phyloP scores from a whole-genome alignment of 37 sponge, comb jelly and placozoan genomes.

The Lycopodina hypogea region DNA sequence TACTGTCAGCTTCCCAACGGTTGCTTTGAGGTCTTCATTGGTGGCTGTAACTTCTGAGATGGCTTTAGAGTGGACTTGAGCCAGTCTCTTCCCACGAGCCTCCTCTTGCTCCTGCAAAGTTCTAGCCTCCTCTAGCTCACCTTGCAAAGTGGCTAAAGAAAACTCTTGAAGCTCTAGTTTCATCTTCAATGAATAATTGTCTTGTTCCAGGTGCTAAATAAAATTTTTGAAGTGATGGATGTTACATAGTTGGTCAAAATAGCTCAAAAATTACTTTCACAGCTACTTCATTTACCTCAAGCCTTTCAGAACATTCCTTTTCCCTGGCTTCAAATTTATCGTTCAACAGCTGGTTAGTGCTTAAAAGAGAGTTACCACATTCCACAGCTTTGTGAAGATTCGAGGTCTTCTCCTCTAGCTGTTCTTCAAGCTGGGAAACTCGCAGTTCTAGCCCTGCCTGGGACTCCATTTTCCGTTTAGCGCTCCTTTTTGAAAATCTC shows the following conservation, averaged over 20 bases:
- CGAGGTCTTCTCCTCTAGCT: conserved; percentile 12
- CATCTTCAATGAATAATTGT: conserved; percentile 20
- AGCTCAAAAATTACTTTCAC: not conserved
- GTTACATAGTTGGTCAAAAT: not conserved
- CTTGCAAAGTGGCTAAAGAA: not conserved
- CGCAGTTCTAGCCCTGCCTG: not conserved
- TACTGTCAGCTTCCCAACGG: conserved; percentile 10
- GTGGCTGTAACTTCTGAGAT: conserved; percentile 26
- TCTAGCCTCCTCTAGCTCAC: conserved; percentile 6
- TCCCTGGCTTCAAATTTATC: conserved; percentile 12
- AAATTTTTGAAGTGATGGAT: not conserved
- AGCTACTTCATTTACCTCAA: conserved; percentile 20
- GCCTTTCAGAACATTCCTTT: conserved; percentile 10
- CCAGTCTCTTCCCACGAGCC: conserved; percentile 5
- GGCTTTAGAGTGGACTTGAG: conserved; percentile 47
- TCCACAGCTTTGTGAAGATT: conserved; percentile 18
- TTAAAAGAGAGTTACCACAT: conserved; percentile 23
- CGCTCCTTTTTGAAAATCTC: too few species aligned
- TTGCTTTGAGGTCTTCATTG: conserved; percentile 31
- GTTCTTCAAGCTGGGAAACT: not conserved
- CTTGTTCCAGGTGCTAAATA: conserved; percentile 28
- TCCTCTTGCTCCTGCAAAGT: not conserved
- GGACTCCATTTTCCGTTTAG: too few species aligned
- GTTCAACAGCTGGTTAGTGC: conserved; percentile 31
- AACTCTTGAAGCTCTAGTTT: conserved; percentile 16